Base-by-base conservation (phyloP, 2,113 vertebrate genomes). In the Oreocharis arfaki region DNA sequence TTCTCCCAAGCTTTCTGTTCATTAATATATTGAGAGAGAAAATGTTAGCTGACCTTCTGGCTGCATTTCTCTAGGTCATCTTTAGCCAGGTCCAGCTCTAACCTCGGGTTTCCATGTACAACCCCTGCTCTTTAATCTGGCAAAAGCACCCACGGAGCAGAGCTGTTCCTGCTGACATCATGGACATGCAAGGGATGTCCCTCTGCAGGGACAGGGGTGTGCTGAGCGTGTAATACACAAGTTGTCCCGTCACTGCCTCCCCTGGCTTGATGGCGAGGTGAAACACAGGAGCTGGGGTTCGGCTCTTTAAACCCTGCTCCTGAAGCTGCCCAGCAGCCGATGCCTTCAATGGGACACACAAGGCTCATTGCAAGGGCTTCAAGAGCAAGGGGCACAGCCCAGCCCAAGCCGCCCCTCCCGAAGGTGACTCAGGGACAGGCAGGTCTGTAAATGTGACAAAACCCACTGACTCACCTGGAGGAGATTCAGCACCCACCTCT, bases 121-220 rank as follows among this genome's bases (percentile, higher is more conserved):
- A 15, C 3, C n/a, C 28, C 71, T 55, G 56, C 42, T 16, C 71
- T 90, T 88, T 13, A 53, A 63, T 30, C 57, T 46, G 55, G 17
- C 67, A 78, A 52, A 76, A 81, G 42, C 44, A 47, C 17, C 30
- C 60, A 22, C 0, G 1, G 7, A 79, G 77, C 57, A 50, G 75
- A 76, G 55, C 65, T 67, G 52, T 11, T 39, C 37, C 84, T 44
- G 59, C 41, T 55, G 27, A 28, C 11, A 7, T 7, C 18, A 6
- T 2, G 46, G 85, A 28, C 0, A 0, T 7, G 63, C 0, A 0
- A 42, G 47, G 4, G 50, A 17, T 7, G 39, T 11, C 32, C 9
- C 64, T 68, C 53, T 33, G 33, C 39, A 49, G 57, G 56, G 44
- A 41, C 32, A 33, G 5, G 17, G 35, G 7, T 16, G 55, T 30